Evolutionary conservation across 2,888 invertebrate species (phyloP).

Genomic region (Oscheius myriophilus): DNA sequence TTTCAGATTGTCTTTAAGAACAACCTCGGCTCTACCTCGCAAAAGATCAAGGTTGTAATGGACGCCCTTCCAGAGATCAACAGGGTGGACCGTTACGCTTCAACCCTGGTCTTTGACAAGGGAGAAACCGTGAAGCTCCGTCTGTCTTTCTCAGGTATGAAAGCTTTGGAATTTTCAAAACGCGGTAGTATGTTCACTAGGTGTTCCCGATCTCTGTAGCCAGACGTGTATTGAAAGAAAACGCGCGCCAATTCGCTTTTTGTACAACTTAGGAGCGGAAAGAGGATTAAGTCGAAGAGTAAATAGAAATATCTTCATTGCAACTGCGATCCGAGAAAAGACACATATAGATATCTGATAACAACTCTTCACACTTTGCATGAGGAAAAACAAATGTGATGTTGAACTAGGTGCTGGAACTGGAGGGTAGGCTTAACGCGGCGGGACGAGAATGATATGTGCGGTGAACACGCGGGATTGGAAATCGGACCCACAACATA

Average conservation of each 20-base stretch:
- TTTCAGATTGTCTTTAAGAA: conserved; percentile 34
- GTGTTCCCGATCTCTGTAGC: not conserved
- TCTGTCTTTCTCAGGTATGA: conserved; percentile 55
- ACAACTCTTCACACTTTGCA: conserved; percentile 3
- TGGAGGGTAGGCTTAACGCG: too few species aligned
- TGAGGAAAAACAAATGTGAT: too few species aligned
- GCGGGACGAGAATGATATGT: conserved; percentile 21
- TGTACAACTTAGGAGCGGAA: conserved; percentile 24
- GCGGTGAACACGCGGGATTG: conserved; percentile 23
- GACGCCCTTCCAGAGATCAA: conserved; percentile 57
- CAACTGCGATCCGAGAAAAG: conserved; percentile 4
- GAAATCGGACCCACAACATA: conserved; percentile 8
- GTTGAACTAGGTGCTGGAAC: too few species aligned
- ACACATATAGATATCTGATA: conserved; percentile 15
- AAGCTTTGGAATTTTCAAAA: not conserved
- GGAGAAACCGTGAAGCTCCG: conserved; percentile 60
- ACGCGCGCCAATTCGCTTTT: conserved; percentile 30
- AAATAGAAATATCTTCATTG: conserved; percentile 24
- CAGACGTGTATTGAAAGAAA: conserved; percentile 27
- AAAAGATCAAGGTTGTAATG: conserved; percentile 51
- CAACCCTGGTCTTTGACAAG: conserved; percentile 56
- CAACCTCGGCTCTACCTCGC: conserved; percentile 41
- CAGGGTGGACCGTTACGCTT: conserved; percentile 56
- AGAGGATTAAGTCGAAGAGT: conserved; percentile 6
- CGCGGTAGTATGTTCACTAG: too few species aligned